These are phyloP conservation scores for Phymastichus coffea DNA, from an alignment of 1,140 invertebrate species.

Conservation along the genomic window DNA sequence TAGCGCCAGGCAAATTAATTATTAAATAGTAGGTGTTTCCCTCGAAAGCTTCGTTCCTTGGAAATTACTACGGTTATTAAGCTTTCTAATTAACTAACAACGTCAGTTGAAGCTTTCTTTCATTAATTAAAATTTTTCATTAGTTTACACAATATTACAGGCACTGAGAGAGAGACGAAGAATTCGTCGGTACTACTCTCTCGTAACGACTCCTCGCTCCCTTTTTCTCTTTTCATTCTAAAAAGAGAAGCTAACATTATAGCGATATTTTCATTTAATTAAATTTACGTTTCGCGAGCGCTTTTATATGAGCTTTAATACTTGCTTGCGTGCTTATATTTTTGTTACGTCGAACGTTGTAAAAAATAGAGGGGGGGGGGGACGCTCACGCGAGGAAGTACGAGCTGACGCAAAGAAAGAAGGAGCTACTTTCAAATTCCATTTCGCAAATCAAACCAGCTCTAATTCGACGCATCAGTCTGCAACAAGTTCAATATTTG, in stretches of 20 bases:
- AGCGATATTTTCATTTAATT: slow-evolving; percentile 27
- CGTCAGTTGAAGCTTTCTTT: slow-evolving; percentile 18
- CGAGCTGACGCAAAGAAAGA: too few relatives aligned
- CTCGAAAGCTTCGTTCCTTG: neutral
- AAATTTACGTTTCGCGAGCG: neutral
- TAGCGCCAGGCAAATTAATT: slow-evolving; percentile 25
- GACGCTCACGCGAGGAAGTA: too few relatives aligned
- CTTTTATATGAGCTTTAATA: neutral
- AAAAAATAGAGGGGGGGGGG: too few relatives aligned
- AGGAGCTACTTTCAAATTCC: too few relatives aligned
- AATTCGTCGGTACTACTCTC: slow-evolving; percentile 19
- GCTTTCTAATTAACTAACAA: slow-evolving; percentile 30
- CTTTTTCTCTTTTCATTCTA: neutral
- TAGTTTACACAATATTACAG: slow-evolving; percentile 25
- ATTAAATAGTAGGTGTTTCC: slow-evolving; percentile 11
- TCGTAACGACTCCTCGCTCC: neutral
- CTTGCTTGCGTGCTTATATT: neutral
- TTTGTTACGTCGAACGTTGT: neutral
- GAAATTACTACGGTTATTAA: slow-evolving; percentile 28
- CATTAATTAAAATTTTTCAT: slow-evolving; percentile 30
- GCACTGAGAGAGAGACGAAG: slow-evolving; percentile 1
- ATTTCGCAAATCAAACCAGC: too few relatives aligned
- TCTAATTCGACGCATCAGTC: too few relatives aligned
- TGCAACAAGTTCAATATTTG: neutral
- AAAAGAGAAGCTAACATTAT: neutral